phyloP scores from a whole-genome alignment of 2,797 vertebrate species.

The Bovichtus diacanthus region DNA sequence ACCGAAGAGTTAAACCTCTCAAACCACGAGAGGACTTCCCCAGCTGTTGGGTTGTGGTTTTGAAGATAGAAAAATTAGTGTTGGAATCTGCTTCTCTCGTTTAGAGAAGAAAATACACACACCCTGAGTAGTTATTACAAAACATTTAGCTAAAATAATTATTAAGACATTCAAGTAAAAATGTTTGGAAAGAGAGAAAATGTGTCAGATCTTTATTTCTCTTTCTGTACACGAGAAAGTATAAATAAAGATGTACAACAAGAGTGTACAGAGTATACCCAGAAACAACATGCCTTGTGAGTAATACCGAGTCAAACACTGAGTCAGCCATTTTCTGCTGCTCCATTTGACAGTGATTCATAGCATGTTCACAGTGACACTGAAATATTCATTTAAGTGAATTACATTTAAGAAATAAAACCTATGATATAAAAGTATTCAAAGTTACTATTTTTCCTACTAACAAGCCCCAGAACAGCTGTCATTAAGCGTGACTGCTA shows the following conservation, averaged over 20 bases:
- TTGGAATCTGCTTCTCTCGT: constrained; percentile 37
- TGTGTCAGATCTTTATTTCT: constrained; percentile 58
- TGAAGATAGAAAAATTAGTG: constrained; percentile 26
- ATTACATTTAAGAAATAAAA: background rate
- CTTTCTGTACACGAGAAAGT: constrained; percentile 59
- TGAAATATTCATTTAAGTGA: background rate
- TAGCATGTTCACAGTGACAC: background rate
- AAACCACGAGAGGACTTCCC: constrained; percentile 41
- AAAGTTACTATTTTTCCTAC: background rate
- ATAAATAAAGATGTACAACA: constrained; percentile 67
- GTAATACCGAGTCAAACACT: constrained; percentile 14
- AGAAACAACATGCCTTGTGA: constrained; percentile 34
- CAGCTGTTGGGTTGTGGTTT: constrained; percentile 35
- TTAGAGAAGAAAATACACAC: constrained; percentile 27
- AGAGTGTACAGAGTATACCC: background rate
- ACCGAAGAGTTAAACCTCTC: constrained; percentile 56
- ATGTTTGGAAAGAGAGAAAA: constrained; percentile 31
- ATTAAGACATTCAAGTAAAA: constrained; percentile 22
- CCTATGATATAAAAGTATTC: background rate
- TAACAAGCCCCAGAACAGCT: background rate
- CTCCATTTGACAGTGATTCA: background rate
- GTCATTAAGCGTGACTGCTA: background rate
- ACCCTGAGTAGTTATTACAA: background rate
- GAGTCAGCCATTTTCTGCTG: too few relatives aligned
- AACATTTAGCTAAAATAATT: constrained; percentile 32